Conservation (phyloP, 2,888 invertebrate genomes). For the Lycaena phlaeas region DNA sequence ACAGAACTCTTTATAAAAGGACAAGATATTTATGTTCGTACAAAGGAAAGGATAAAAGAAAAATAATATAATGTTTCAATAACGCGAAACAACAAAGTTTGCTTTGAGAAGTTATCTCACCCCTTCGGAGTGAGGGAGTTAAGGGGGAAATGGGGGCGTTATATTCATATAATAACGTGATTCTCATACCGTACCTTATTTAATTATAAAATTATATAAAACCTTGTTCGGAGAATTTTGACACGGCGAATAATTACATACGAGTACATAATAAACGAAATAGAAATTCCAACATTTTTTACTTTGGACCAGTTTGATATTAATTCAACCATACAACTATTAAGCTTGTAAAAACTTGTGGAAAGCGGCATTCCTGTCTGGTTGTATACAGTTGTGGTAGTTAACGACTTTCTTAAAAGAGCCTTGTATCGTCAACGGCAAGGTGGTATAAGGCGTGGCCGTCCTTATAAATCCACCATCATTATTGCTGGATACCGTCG, state of each 20-base stretch:
- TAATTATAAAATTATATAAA: neutral
- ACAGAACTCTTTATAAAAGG: no score
- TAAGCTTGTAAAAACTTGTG: conserved; percentile 36
- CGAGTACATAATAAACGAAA: no score
- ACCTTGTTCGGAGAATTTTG: no score
- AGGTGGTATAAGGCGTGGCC: conserved; percentile 25
- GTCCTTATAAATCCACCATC: conserved; percentile 53
- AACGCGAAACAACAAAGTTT: conserved; percentile 61
- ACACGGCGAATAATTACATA: no score
- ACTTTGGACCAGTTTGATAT: conserved; percentile 36
- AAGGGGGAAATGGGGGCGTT: conserved; percentile 24
- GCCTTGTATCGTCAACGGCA: conserved; percentile 9
- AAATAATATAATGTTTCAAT: conserved; percentile 66
- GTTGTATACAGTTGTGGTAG: conserved; percentile 25
- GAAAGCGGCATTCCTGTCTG: conserved; percentile 40
- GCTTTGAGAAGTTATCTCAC: conserved; percentile 39
- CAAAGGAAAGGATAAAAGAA: conserved; percentile 57
- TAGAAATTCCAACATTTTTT: no score
- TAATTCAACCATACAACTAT: conserved; percentile 20
- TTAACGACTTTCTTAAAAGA: conserved; percentile 23
- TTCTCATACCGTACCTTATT: neutral
- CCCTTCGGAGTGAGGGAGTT: conserved; percentile 23
- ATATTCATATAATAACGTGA: conserved; percentile 1
- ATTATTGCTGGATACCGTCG: conserved; percentile 46
- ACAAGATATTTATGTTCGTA: conserved; percentile 14